Conservation (phyloP, 2,888 invertebrate species). For the Notocelia uddmanniana region DNA sequence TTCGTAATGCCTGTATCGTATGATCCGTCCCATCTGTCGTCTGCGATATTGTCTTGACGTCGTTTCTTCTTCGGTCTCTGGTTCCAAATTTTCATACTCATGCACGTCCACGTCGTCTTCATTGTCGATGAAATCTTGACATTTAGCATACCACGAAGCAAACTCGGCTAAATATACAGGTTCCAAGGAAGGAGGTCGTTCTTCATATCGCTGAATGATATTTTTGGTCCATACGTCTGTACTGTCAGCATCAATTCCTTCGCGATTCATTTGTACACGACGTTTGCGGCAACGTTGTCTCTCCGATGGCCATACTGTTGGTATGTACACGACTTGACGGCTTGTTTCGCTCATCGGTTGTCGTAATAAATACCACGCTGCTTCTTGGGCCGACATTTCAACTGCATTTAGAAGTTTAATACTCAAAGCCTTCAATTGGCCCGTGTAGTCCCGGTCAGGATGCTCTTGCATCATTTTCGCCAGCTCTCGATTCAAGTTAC, state of each 20-base stretch:
- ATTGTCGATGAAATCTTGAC: conserved; percentile 57
- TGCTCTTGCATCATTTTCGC: conserved; percentile 55
- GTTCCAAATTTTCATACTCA: conserved; percentile 56
- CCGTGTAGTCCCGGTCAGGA: conserved; percentile 52
- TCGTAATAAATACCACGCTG: conserved; percentile 71
- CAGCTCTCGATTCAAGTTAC: conserved; percentile 59
- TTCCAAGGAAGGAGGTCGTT: conserved; percentile 53
- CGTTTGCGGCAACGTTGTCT: conserved; percentile 56
- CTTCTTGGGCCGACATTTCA: conserved; percentile 69
- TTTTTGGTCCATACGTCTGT: conserved; percentile 58
- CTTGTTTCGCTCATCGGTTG: conserved; percentile 67
- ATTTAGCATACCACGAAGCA: conserved; percentile 57
- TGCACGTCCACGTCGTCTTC: conserved; percentile 58
- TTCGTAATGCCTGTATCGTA: conserved; percentile 64
- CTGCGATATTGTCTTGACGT: conserved; percentile 54
- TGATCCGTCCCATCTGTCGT: conserved; percentile 55
- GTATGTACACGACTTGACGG: conserved; percentile 58
- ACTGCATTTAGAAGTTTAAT: conserved; percentile 59
- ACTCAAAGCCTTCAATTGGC: conserved; percentile 51
- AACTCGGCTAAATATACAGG: conserved; percentile 54
- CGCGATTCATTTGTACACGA: conserved; percentile 55
- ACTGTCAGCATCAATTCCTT: conserved; percentile 52
- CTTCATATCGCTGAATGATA: conserved; percentile 56
- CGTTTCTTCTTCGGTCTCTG: conserved; percentile 51
- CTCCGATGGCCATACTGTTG: conserved; percentile 66